Conservation (phyloP, 2,888 invertebrate genomes). For the Anorthoa munda region DNA sequence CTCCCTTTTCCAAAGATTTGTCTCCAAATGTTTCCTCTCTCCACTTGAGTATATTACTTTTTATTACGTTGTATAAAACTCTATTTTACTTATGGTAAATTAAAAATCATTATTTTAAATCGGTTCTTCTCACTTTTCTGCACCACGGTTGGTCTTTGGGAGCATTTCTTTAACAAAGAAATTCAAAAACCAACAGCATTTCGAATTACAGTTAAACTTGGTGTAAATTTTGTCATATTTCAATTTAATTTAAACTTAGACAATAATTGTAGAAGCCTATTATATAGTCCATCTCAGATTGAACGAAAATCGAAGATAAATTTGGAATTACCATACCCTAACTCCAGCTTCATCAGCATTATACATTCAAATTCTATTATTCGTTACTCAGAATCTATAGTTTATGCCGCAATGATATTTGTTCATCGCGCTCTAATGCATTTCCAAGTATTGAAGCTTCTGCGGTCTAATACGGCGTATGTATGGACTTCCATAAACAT, state of each 20-base stretch:
- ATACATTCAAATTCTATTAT: slow-evolving; percentile 14
- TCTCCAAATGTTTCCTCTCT: too few species aligned
- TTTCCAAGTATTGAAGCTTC: slow-evolving; percentile 51
- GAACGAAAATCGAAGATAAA: not conserved
- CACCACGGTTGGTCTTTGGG: not conserved
- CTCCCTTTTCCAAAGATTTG: too few species aligned
- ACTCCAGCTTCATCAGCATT: slow-evolving; percentile 7
- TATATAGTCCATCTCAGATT: not conserved
- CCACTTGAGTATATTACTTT: too few species aligned
- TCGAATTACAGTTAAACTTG: not conserved
- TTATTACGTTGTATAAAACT: too few species aligned
- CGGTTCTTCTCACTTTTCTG: not conserved
- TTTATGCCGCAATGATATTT: slow-evolving; percentile 45
- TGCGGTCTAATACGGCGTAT: slow-evolving; percentile 31
- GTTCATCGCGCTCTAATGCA: slow-evolving; percentile 43
- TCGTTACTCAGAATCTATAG: slow-evolving; percentile 40
- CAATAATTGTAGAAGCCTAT: not conserved
- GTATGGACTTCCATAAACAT: slow-evolving; percentile 48
- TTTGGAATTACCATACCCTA: not conserved
- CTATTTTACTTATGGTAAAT: too few species aligned
- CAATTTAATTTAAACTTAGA: not conserved
- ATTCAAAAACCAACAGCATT: not conserved
- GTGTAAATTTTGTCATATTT: not conserved
- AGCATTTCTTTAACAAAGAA: not conserved
- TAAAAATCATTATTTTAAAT: too few species aligned